These are phyloP conservation scores for Melierax canorus DNA, from an alignment of 2,113 vertebrate species.

Conservation along the genomic window DNA sequence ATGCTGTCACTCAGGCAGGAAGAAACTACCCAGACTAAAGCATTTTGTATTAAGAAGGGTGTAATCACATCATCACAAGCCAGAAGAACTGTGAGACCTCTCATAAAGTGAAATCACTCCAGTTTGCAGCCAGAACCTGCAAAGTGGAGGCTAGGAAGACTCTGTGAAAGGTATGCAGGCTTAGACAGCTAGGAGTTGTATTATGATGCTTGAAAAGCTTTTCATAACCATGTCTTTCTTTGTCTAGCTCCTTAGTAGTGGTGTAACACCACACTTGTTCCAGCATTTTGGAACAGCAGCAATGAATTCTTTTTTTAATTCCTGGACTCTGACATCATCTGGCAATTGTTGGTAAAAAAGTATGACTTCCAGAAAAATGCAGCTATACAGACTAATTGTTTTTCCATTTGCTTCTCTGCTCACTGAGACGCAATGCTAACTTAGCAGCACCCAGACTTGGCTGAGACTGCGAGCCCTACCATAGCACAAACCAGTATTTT, in stretches of 20 bases:
- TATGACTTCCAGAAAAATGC: background rate
- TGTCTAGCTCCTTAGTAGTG: background rate
- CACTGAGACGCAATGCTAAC: fast-evolving
- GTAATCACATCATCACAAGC: background rate
- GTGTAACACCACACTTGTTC: background rate
- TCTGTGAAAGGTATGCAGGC: background rate
- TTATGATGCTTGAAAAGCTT: background rate
- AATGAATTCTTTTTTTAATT: background rate
- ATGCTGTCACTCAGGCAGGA: background rate
- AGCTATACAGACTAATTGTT: background rate
- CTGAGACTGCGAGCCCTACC: fast-evolving
- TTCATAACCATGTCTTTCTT: background rate
- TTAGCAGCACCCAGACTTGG: background rate
- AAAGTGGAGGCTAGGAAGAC: background rate
- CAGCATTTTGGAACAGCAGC: background rate
- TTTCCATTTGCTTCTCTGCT: background rate
- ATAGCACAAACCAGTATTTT: background rate
- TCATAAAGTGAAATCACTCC: background rate
- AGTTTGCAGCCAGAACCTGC: background rate
- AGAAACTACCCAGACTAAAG: background rate
- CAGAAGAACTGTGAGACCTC: background rate
- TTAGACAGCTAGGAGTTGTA: background rate
- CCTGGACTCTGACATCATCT: background rate
- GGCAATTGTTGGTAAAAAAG: background rate
- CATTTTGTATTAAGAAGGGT: background rate